These are phyloP conservation scores for Mylabris phalerata DNA, from an alignment of 1,140 invertebrate genomes.

Conservation along the genomic window DNA sequence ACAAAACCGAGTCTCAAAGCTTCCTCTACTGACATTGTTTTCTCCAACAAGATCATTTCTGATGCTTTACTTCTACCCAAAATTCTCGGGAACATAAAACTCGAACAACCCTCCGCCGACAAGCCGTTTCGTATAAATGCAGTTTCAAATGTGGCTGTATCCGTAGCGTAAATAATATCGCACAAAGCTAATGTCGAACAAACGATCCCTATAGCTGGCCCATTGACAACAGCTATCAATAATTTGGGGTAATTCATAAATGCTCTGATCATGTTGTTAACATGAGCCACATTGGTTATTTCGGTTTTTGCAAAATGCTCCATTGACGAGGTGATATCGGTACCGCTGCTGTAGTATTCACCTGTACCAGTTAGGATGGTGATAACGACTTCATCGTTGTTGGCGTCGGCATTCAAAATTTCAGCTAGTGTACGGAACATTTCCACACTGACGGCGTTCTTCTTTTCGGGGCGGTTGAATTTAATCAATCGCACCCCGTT, in stretches of 20 bases:
- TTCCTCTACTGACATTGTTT: conserved; percentile 63
- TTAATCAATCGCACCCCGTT: conserved; percentile 57
- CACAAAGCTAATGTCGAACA: conserved; percentile 76
- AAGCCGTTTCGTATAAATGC: conserved; percentile 78
- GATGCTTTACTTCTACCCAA: conserved; percentile 73
- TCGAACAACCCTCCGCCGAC: conserved; percentile 77
- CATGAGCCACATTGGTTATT: not conserved
- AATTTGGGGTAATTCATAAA: conserved; percentile 87
- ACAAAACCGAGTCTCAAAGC: conserved; percentile 33
- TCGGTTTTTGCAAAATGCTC: conserved; percentile 7
- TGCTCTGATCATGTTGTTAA: conserved; percentile 59
- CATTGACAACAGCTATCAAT: conserved; percentile 83
- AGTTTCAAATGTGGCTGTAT: conserved; percentile 75
- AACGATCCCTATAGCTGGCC: conserved; percentile 87
- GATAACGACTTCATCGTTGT: conserved; percentile 54
- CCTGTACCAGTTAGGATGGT: conserved; percentile 71
- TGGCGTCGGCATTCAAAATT: conserved; percentile 59
- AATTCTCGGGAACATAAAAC: conserved; percentile 73
- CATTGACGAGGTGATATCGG: conserved; percentile 57
- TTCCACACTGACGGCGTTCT: conserved; percentile 68
- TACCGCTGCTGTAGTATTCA: conserved; percentile 80
- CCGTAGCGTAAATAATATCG: conserved; percentile 84
- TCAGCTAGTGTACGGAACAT: conserved; percentile 63
- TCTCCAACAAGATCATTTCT: conserved; percentile 74
- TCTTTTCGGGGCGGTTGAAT: conserved; percentile 65